Conservation (phyloP, 2,113 vertebrate genomes). For the Oreocharis arfaki region DNA sequence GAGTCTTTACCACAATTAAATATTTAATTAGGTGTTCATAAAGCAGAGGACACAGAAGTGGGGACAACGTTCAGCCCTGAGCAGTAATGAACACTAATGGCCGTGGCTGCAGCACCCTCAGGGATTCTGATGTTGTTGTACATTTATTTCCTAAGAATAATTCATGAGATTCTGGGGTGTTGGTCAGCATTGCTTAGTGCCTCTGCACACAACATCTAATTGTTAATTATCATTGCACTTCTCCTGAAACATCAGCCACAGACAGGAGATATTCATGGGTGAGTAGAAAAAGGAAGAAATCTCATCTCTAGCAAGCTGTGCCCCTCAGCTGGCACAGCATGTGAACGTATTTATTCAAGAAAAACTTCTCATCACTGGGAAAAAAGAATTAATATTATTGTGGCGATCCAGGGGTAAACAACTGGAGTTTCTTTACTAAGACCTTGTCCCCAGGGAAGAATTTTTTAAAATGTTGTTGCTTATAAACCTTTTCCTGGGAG, state of each 20-base stretch:
- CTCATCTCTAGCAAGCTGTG: not conserved
- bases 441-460: not conserved
- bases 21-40: constrained; percentile 21
- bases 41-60: not conserved
- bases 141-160: constrained; percentile 1
- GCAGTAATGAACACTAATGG: not conserved
- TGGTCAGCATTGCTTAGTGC: not conserved
- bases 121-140: not conserved
- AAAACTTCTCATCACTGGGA: not conserved
- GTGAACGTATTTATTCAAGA: not conserved
- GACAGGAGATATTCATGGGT: not conserved
- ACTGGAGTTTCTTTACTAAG: not conserved
- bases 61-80: not conserved
- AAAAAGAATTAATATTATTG: not conserved
- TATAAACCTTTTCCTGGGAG: not conserved
- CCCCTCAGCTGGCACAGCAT: not conserved
- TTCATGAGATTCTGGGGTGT: not conserved
- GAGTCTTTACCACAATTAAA: not conserved
- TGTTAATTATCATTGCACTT: not conserved
- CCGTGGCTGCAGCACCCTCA: not conserved
- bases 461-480: not conserved
- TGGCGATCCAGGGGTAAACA: not conserved
- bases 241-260: not conserved
- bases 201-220: not conserved
- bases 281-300: not conserved